Evolutionary conservation across 2,888 invertebrate species (phyloP).

Genomic region (Acanthoscelides obtectus): DNA sequence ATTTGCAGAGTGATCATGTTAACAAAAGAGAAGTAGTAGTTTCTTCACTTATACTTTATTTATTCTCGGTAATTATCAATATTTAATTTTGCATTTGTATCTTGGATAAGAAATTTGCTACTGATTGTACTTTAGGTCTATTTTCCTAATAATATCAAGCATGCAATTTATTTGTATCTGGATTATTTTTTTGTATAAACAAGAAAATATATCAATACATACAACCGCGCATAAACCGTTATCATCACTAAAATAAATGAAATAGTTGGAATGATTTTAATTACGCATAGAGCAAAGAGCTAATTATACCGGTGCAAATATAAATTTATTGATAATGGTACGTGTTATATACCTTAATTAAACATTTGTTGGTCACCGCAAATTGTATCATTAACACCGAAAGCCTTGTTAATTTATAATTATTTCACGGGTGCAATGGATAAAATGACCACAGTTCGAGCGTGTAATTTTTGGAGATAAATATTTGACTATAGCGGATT

Average conservation of each 20-base stretch:
- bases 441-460: background rate
- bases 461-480: background rate
- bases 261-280: background rate
- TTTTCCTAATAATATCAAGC: no score
- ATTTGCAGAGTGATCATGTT: no score
- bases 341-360: background rate
- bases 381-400: background rate
- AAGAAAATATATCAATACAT: no score
- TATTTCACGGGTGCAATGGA: background rate
- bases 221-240: no score
- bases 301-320: background rate
- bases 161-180: no score
- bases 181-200: no score
- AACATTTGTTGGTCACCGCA: background rate
- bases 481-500: background rate
- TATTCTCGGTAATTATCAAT: no score
- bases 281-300: background rate
- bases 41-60: no score
- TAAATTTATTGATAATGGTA: background rate
- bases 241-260: background rate
- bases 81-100: no score
- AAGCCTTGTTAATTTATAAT: background rate
- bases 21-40: no score
- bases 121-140: no score
- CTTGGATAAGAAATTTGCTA: no score